Evolutionary conservation across 2,888 invertebrate genomes (phyloP).

Genomic region (Leptopilina drosophilae): DNA sequence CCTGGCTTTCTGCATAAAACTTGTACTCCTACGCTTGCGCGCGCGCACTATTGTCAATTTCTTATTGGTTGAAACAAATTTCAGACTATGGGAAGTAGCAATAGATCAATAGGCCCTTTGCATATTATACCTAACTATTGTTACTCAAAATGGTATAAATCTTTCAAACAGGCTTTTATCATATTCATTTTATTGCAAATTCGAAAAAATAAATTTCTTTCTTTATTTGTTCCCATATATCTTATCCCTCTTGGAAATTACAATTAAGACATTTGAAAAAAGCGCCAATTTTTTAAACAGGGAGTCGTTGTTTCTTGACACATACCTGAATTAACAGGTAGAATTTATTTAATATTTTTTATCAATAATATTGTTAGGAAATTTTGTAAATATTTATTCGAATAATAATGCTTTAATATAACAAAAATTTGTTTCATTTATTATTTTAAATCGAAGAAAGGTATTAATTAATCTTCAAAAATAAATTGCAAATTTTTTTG

Average conservation of each 20-base stretch:
- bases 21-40: slow-evolving; percentile 61
- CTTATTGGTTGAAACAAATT: slow-evolving; percentile 31
- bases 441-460: not conserved
- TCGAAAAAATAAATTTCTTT: not conserved
- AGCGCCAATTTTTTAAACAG: not conserved
- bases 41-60: slow-evolving; percentile 70
- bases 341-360: not conserved
- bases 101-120: not conserved
- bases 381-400: not conserved
- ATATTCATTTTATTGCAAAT: not conserved
- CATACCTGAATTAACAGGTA: slow-evolving; percentile 8
- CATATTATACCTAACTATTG: not conserved
- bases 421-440: not conserved
- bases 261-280: not conserved
- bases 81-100: not conserved
- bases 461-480: not conserved
- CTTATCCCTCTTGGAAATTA: not conserved
- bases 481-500: slow-evolving; percentile 21
- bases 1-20: slow-evolving; percentile 61
- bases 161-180: not conserved
- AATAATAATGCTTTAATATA: not conserved
- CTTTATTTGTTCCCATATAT: not conserved
- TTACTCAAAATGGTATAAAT: not conserved
- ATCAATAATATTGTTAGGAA: not conserved
- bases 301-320: not conserved